phyloP scores from a whole-genome alignment of 2,797 vertebrate species.

The Oceanodroma leucorhoa region DNA sequence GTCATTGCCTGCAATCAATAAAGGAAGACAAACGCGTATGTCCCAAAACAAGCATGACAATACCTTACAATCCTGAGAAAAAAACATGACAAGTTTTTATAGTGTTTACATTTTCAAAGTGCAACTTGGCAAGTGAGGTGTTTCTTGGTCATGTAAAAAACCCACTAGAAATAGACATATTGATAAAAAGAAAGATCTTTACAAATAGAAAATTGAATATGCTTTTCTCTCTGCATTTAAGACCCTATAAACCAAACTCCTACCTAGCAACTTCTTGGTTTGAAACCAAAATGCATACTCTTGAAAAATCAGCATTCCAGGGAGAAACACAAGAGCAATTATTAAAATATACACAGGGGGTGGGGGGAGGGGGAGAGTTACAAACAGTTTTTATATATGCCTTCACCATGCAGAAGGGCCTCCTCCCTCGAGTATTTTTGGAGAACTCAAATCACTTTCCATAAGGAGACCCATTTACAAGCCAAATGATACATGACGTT shows the following conservation, averaged over 20 bases:
- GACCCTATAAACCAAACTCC: not conserved
- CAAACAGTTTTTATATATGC: not conserved
- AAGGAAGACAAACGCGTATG: accelerated
- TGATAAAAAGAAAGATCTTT: not conserved
- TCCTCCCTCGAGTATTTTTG: not conserved
- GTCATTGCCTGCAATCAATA: conserved; percentile 87
- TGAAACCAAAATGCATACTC: not conserved
- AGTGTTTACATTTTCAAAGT: not conserved
- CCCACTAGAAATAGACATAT: accelerated
- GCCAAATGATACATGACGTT: not conserved
- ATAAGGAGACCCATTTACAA: conserved; percentile 21
- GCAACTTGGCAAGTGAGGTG: not conserved
- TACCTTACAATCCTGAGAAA: not conserved
- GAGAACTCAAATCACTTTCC: not conserved
- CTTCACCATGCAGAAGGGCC: not conserved
- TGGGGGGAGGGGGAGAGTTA: not conserved
- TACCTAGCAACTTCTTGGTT: not conserved
- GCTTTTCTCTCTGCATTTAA: not conserved
- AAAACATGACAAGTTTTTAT: not conserved
- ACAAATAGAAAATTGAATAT: not conserved
- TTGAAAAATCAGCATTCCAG: not conserved
- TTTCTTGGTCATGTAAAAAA: not conserved
- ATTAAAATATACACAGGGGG: not conserved
- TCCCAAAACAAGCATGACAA: not conserved
- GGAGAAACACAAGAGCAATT: not conserved